Percentiles rank a stretch among this genome's conserved stretches.
Conservation (phyloP, 2,888 invertebrate genomes). For the Cephonodes hylas region DNA sequence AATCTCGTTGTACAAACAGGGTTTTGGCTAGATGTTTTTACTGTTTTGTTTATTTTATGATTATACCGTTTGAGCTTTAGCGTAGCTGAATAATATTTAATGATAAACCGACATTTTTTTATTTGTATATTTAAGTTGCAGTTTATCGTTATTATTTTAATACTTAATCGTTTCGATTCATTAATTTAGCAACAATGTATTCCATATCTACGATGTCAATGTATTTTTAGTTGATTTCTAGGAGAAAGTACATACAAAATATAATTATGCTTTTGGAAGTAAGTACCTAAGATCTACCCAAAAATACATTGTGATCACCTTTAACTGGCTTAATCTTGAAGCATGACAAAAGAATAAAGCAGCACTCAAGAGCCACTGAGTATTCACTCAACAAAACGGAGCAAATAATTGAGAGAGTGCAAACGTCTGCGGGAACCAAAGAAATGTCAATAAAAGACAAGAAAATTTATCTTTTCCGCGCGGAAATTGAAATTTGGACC, state of each 20-base stretch:
- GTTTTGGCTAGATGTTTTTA: background rate
- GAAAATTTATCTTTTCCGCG: slow-evolving; percentile 62
- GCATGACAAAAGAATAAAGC: background rate
- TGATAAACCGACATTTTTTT: too few relatives aligned
- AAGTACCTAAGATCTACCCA: too few relatives aligned
- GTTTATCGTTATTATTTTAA: too few relatives aligned
- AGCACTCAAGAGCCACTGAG: background rate
- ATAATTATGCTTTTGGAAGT: too few relatives aligned
- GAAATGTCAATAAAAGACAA: slow-evolving; percentile 56
- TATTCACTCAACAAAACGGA: slow-evolving; percentile 22
- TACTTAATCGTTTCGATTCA: too few relatives aligned
- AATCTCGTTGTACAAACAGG: background rate
- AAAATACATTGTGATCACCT: too few relatives aligned
- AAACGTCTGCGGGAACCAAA: slow-evolving; percentile 39
- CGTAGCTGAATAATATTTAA: background rate
- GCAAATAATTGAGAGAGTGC: slow-evolving; percentile 54
- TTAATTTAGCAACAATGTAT: too few relatives aligned
- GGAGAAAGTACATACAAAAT: too few relatives aligned
- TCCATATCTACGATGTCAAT: too few relatives aligned
- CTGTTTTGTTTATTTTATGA: background rate
- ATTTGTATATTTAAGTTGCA: too few relatives aligned
- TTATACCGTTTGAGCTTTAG: background rate
- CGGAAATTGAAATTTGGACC: slow-evolving; percentile 68
- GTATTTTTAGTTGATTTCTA: too few relatives aligned
- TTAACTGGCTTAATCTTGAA: too few relatives aligned